Conservation (phyloP, 2,888 invertebrate species). For the Zele albiditarsus region DNA sequence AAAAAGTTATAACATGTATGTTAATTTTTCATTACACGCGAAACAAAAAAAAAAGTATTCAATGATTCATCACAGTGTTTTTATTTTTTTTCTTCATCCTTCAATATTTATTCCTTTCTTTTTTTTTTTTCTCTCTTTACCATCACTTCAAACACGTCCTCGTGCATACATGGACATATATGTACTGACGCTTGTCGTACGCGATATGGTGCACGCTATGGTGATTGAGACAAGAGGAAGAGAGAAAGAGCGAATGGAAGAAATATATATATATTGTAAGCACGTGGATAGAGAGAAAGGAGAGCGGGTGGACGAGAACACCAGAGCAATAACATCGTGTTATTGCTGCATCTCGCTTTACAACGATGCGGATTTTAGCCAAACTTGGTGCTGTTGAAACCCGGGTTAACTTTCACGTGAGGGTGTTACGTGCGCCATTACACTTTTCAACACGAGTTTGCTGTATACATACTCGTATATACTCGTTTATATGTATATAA, state of each 20-base stretch:
- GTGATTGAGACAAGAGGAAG: conserved; percentile 40
- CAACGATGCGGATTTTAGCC: conserved; percentile 42
- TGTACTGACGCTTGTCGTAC: conserved; percentile 28
- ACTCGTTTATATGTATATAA: conserved; percentile 31
- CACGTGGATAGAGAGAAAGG: conserved; percentile 22
- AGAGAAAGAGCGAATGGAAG: conserved; percentile 34
- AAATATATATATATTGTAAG: conserved; percentile 41
- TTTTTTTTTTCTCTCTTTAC: not conserved
- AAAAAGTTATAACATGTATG: too few relatives aligned
- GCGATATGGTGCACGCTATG: conserved; percentile 2
- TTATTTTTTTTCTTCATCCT: not conserved
- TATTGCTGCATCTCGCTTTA: conserved; percentile 17
- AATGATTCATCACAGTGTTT: conserved; percentile 1
- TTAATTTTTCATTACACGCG: not conserved
- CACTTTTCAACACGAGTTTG: conserved; percentile 16
- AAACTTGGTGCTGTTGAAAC: conserved; percentile 47
- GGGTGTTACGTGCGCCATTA: conserved; percentile 43
- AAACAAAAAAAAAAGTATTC: not conserved
- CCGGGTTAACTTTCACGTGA: conserved; percentile 52
- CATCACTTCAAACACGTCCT: not conserved
- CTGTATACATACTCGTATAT: conserved; percentile 35
- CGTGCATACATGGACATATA: conserved; percentile 27
- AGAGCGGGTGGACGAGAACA: conserved; percentile 33
- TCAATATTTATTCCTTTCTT: not conserved
- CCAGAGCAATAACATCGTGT: conserved; percentile 15